Percentiles rank a stretch among this genome's conserved stretches.
Conservation (phyloP, 2,113 vertebrate genomes). For the Sclerurus mexicanus region DNA sequence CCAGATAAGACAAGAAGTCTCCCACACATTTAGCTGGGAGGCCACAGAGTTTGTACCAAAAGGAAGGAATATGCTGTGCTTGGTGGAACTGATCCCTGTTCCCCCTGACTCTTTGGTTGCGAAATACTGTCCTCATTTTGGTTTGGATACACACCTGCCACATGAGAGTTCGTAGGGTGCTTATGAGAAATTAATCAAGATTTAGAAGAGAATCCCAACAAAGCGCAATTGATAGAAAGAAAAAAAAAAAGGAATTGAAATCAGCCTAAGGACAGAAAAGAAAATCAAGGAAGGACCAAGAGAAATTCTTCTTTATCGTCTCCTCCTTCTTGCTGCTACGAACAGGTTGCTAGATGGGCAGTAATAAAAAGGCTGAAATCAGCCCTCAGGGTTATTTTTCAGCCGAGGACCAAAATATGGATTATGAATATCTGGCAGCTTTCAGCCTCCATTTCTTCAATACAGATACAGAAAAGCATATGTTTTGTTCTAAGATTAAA, state of each 20-base stretch:
- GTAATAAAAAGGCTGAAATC: not conserved
- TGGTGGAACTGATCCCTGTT: not conserved
- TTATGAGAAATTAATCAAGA: not conserved
- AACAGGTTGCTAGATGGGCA: not conserved
- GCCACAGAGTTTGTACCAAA: not conserved
- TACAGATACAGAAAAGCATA: not conserved
- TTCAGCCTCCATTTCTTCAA: not conserved
- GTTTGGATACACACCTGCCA: rapidly evolving
- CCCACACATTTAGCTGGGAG: not conserved
- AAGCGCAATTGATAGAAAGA: not conserved
- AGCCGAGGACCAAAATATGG: not conserved
- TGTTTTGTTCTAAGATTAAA: not conserved
- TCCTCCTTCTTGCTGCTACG: not conserved
- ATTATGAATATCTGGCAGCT: not conserved
- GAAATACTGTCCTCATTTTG: not conserved
- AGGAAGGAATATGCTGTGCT: not conserved
- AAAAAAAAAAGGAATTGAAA: not conserved
- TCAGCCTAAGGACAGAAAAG: not conserved
- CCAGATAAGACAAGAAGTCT: not conserved
- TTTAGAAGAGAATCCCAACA: not conserved
- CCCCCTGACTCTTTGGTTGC: not conserved
- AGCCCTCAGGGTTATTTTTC: not conserved
- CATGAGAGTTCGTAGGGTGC: not conserved
- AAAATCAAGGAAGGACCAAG: not conserved
- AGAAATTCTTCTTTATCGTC: constrained; percentile 8